Conservation (phyloP, 1,140 invertebrate species). For the Chrysopa pallens region DNA sequence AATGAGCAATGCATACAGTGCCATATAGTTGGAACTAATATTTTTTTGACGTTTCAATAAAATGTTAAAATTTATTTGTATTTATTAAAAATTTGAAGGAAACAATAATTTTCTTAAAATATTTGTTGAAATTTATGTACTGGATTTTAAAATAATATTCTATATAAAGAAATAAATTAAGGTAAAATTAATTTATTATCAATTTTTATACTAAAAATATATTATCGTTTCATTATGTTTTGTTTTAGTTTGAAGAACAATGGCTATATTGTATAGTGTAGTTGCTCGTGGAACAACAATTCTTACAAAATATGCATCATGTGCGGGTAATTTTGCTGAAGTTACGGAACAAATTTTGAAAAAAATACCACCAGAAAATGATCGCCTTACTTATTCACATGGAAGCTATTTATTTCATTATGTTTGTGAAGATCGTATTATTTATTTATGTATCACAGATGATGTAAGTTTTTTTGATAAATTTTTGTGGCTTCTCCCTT, state of each 20-base stretch:
- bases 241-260: constrained; percentile 19
- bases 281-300: constrained; percentile 73
- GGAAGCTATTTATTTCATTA: constrained; percentile 87
- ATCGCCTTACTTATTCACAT: constrained; percentile 83
- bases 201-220: not conserved
- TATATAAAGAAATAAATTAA: too few species aligned
- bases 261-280: constrained; percentile 80
- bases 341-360: constrained; percentile 79
- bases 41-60: too few species aligned
- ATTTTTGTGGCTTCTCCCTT: not conserved
- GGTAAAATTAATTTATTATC: too few species aligned
- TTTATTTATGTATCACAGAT: constrained; percentile 89
- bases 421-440: constrained; percentile 65
- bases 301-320: constrained; percentile 75
- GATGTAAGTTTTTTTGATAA: constrained; percentile 47
- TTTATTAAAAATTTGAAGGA: too few species aligned
- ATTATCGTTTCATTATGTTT: not conserved
- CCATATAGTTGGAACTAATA: too few species aligned
- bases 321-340: constrained; percentile 84
- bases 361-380: constrained; percentile 68
- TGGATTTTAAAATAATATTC: too few species aligned
- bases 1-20: too few species aligned
- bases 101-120: too few species aligned
- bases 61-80: too few species aligned
- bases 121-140: too few species aligned